Base-by-base conservation (phyloP, 2,113 vertebrate species). In the Anhinga rufa region DNA sequence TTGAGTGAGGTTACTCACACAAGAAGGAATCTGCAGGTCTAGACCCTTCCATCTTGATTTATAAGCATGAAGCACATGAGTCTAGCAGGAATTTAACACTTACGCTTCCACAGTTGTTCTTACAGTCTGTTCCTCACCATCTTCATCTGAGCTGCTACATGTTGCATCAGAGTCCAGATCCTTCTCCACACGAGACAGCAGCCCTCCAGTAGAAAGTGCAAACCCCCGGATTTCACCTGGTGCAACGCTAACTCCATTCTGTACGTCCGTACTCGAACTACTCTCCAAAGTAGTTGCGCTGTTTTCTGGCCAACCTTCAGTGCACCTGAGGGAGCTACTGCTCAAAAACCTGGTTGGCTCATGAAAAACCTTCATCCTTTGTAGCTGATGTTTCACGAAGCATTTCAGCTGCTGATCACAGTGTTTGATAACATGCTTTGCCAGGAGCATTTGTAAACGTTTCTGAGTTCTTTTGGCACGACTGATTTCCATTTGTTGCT, bases 91-190 rank as follows among this genome's bases (percentile, higher is more conserved):
- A 96, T 96, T 95, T 95, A 97, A 96, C 97, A 99, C 99, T 99
- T 98, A 99, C 99, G 97, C 92, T 95, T 98, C 86, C 91, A 95
- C 58, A 85, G 94, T 85, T 92, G 94, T 97, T 93, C 91, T 97
- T 95, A 95, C 71, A 94, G 96, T 40, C 82, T 75, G 94, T 34
- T 94, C 97, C 94, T 98, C 96, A 91, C 93, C 95, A 69, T 99
- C 99, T 21, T 99, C 99, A 77, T 99, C 99, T 84, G 99, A 99
- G 98, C 99, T 99, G 98, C 98, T 99, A 71, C 98, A 98, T 3
- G 99, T 99, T 86, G 98, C 99, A 77, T 99, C 99, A 2, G 99
- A 99, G 97, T 99, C 99, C 98, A 99, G 94, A 76, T 97, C 98
- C 88, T 98, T 97, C 98, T 98, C 98, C 84, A 98, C 97, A 0